Evolutionary conservation across 2,113 vertebrate species (phyloP), one percentile per base, ranked within the genome.

Genomic region (Rhinopomastus cyanomelas): DNA sequence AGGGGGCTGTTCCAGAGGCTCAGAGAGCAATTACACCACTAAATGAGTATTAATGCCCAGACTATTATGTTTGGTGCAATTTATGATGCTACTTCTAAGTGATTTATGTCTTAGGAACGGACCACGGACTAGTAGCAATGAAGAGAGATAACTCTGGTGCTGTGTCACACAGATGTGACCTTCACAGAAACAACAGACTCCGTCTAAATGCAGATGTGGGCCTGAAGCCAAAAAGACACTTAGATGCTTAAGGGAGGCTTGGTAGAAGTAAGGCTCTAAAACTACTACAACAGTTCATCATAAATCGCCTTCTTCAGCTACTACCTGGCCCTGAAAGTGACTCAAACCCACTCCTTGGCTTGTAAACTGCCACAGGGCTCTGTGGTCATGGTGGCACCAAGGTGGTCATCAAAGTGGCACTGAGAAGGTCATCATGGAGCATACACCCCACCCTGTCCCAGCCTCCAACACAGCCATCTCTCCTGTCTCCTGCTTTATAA

Each of bases 21-120:
- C 52, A 8, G 59, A 92, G 75, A 48, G 62, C 87, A 93, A 92
- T 67, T 88, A 80, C 62, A 75, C 44, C 0, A 0, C 73, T 36
- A 93, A 91, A 85, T 37, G 76, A 1, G 0, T 67, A 91, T 83
- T 88, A 87, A 87, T 89, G 37, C 82, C 73, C 76, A 64, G 76
- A 75, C 69, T 64, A 72, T 86, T 92, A 92, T 39, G 61, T 7
- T 34, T 49, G 61, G 65, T 61, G 89, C 73, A 89, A 82, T 62
- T 94, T 91, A 92, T 75, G 73, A 89, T 88, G 65, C 79, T 68
- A 59, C 94, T 85, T 92, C 52, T 55, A 53, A 74, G 82, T 72
- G 80, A 93, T 87, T 88, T 93, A 87, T 74, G 61, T 65, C 34
- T 81, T 36, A 62, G 57, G 52, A 95, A 74, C 60, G 91, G 85